Evolutionary conservation across 1,140 invertebrate genomes (phyloP), one percentile per base, ranked within the genome.

Genomic region (Drosophila ohnishii): DNA sequence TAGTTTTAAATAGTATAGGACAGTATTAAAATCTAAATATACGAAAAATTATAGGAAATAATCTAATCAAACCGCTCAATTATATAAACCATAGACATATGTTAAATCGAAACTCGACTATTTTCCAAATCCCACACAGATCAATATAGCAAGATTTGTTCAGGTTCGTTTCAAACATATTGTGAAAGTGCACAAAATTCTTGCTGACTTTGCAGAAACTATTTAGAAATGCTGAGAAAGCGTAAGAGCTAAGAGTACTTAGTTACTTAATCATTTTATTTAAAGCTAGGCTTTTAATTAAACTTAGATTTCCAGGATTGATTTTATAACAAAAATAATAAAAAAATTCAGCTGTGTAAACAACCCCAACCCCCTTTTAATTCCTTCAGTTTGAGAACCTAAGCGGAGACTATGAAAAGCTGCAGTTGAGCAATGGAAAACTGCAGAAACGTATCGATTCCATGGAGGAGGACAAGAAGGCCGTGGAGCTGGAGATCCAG

Each of bases 401-500:
- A 8, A 96, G 95, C 80, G 92, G 90, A 1, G 96, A 97, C 81
- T 96, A 95, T 72, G 96, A 97, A 69, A 96, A 96, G 82, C 87
- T 96, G 9, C 95, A 96, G 85, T 95, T 96, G 82, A 91, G 93
- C 19, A 95, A 95, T 90, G 92, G 90, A 44, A 95, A 95, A 50
- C 91, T 96, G 8, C 95, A 96, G 89, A 97, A 96, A 87, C 92
- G 94, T 40, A 94, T 94, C 55, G 95, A 96, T 56, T 92, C 92
- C 47, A 80, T 96, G 22, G 95, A 96, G 84, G 94, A 94, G 82
- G 96, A 97, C 75, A 97, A 96, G 91, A 91, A 94, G 39, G 94
- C 94, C 55, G 92, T 96, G 14, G 95, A 96, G 84, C 92, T 92
- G 42, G 96, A 97, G 91, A 92, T 96, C 11, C 95, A 95, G 62